Base-by-base conservation (phyloP, 1,140 invertebrate genomes). In the Leptopilina clavipes region DNA sequence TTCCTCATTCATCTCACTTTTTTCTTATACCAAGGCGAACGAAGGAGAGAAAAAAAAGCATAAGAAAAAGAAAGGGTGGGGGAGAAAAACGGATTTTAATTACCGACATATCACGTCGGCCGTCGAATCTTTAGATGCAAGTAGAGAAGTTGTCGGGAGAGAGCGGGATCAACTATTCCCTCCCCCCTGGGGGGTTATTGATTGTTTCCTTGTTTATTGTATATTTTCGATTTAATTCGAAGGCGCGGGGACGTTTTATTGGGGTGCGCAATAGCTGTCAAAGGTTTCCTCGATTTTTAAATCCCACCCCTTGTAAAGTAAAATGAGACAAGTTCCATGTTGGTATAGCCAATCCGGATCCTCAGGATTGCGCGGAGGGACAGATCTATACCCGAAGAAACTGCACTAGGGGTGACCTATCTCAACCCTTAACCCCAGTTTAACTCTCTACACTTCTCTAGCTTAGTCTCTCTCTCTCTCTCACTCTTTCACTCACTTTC, bases 181-280 rank as follows among this genome's bases (percentile, higher is more conserved):
- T n/a, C n/a, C n/a, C n/a, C n/a, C n/a, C n/a, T n/a, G 14, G 72
- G 48, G 75, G 65, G 79, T 89, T 90, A 90, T 90, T 88, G 89
- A 90, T 90, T 90, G 88, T 89, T 85, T 86, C 82, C 89, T 87
- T 89, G 88, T 89, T 89, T 90, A 90, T 90, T 89, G 87, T 90
- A 90, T 90, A 90, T 90, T 90, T 90, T 89, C 89, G 85, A 90
- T 90, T 90, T 90, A 90, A 89, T 90, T 90, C 86, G 81, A 81
- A 83, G 78, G 84, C 76, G 79, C 80, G 81, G 79, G 76, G 76
- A 76, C 59, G 77, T 65, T 37, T 52, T 59, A 79, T 75, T 76
- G 81, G 80, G 82, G 77, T 76, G 77, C 78, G 88, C 88, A 90
- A 90, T 90, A 90, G 88, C 89, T 90, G 89, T 90, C 89, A 89